Percentiles rank a stretch among this genome's conserved stretches.
Evolutionary conservation across 2,113 vertebrate genomes (phyloP).

Genomic region (Laticauda colubrina): DNA sequence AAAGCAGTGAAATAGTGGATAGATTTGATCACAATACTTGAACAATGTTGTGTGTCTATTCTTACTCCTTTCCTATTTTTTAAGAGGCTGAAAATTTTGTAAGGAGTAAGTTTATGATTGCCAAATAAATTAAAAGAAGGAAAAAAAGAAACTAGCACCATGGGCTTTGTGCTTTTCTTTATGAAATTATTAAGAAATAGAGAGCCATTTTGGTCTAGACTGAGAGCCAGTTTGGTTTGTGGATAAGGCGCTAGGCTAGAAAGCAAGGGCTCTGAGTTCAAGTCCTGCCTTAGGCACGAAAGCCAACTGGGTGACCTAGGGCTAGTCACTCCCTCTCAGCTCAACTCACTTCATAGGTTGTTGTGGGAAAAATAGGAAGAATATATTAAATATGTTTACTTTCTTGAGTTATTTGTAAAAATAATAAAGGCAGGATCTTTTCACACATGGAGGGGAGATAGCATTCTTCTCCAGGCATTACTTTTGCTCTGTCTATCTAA

Average conservation of each 20-base stretch:
- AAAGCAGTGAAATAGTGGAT: not conserved
- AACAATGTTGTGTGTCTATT: not conserved
- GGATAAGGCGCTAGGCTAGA: not conserved
- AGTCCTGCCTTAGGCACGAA: not conserved
- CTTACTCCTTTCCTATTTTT: not conserved
- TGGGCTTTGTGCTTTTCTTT: not conserved
- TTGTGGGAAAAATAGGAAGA: not conserved
- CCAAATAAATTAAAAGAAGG: not conserved
- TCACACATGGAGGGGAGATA: not conserved
- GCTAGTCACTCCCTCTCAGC: not conserved
- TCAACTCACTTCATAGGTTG: not conserved
- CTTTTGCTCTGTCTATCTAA: not conserved
- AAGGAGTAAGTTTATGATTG: not conserved
- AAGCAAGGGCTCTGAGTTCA: not conserved
- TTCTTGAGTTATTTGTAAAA: not conserved
- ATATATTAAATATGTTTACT: not conserved
- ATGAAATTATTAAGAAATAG: not conserved
- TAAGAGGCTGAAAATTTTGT: not conserved
- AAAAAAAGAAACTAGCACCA: not conserved
- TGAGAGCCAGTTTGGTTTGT: not conserved
- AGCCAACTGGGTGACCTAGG: not conserved
- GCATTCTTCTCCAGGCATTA: not conserved
- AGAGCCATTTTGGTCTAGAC: not conserved
- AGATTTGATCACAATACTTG: not conserved
- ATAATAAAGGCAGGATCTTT: not conserved